Evolutionary conservation across 2,888 invertebrate species (phyloP).

Genomic region (Neoascia interrupta): DNA sequence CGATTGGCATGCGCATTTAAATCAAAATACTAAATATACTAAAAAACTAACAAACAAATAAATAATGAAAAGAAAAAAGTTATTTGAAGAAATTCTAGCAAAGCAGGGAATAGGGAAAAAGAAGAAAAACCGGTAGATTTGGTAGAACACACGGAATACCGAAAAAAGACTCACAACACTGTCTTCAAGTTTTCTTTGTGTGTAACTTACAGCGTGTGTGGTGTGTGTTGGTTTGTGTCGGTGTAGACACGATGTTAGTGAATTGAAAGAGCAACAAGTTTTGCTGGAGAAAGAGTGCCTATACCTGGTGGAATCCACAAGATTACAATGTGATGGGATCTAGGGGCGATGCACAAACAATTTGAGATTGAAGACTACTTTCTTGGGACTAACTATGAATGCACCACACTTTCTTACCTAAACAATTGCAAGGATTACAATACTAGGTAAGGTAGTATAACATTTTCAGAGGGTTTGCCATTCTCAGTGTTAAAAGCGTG

Average conservation of each 20-base stretch:
- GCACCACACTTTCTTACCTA: too few species aligned
- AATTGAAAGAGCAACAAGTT: constrained; percentile 60
- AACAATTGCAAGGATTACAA: too few species aligned
- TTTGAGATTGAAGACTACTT: too few species aligned
- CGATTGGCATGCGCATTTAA: constrained; percentile 65
- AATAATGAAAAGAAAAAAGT: constrained; percentile 9
- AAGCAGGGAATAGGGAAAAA: constrained; percentile 49
- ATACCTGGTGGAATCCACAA: constrained; percentile 38
- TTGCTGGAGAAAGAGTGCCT: constrained; percentile 51
- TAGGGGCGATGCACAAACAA: too few species aligned
- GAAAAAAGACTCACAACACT: constrained; percentile 30
- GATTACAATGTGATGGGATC: constrained; percentile 8
- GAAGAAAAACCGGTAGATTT: constrained; percentile 67
- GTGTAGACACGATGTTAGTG: neutral
- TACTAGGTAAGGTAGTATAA: too few species aligned
- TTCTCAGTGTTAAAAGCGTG: too few species aligned
- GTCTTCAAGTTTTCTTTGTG: constrained; percentile 7
- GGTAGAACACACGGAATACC: constrained; percentile 34
- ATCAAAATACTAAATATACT: constrained; percentile 57
- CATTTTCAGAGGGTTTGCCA: too few species aligned
- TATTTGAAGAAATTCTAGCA: constrained; percentile 55
- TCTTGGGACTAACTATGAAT: too few species aligned
- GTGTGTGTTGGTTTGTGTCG: constrained; percentile 7
- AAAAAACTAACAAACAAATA: constrained; percentile 10
- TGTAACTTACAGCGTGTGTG: neutral